A percentile compares a stretch with the other conserved stretches of the same genome.
Conservation (phyloP, 1,140 invertebrate species). For the Brachionus koreanus region DNA sequence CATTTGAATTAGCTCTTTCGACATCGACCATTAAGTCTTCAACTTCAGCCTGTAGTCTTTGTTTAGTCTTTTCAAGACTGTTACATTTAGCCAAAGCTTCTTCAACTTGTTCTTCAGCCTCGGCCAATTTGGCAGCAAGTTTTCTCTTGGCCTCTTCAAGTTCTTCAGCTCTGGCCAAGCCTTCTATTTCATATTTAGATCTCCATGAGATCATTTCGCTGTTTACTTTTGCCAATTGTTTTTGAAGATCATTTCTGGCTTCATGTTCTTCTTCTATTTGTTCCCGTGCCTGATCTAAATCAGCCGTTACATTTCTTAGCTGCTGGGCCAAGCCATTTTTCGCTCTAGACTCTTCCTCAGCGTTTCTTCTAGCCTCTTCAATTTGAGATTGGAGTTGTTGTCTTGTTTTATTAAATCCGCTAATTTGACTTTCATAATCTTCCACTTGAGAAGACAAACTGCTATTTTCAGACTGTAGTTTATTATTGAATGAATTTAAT, state of each 20-base stretch:
- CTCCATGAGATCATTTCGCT: constrained; percentile 68
- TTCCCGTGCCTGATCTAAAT: constrained; percentile 93
- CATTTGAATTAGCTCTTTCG: too few species aligned
- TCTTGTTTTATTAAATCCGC: constrained; percentile 3
- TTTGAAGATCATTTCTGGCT: constrained; percentile 96
- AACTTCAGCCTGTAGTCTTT: too few species aligned
- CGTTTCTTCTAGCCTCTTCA: constrained; percentile 50
- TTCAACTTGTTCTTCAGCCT: too few species aligned
- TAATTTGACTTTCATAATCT: constrained; percentile 38
- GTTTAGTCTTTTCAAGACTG: too few species aligned
- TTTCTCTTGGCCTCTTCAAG: too few species aligned
- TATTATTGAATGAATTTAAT: constrained; percentile 14
- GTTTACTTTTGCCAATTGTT: too few species aligned
- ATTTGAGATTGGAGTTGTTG: constrained; percentile 38
- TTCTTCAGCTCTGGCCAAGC: too few species aligned
- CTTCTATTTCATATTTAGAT: constrained; percentile 49
- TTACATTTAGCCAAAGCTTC: too few species aligned
- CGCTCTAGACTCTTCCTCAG: constrained; percentile 52
- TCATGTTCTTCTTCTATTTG: constrained; percentile 74
- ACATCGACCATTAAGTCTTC: too few species aligned
- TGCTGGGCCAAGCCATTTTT: constrained; percentile 49
- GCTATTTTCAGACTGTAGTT: constrained; percentile 27
- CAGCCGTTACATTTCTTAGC: constrained; percentile 82
- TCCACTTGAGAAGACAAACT: constrained; percentile 3
- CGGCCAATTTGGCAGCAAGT: too few species aligned